Percentiles rank a stretch among this genome's conserved stretches.
Conservation (phyloP, 1,140 invertebrate species). For the Drosophila funebris region DNA sequence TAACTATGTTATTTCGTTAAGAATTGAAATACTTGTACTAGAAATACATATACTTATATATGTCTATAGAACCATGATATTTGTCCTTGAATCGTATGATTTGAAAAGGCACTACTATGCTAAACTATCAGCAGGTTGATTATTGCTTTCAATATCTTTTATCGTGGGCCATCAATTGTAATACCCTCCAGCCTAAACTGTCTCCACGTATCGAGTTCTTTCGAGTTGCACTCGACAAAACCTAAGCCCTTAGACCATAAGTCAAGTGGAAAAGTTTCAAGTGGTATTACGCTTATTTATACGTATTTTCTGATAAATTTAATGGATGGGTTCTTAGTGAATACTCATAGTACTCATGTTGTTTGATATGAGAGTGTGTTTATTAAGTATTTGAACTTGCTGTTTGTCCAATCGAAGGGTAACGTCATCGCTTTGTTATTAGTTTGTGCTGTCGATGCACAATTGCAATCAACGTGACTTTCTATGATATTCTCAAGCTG, state of each 20-base stretch:
- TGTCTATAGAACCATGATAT: background rate
- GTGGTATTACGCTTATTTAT: conserved; percentile 67
- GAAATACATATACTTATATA: background rate
- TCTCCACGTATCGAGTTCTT: conserved; percentile 44
- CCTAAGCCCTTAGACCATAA: conserved; percentile 36
- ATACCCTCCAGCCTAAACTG: conserved; percentile 9
- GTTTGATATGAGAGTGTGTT: conserved; percentile 19
- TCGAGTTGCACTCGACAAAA: conserved; percentile 27
- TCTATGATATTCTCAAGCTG: conserved; percentile 40
- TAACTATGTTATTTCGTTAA: conserved; percentile 8
- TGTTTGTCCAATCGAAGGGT: conserved; percentile 40
- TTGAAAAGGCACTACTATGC: background rate
- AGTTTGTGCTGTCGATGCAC: background rate
- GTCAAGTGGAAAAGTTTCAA: conserved; percentile 66
- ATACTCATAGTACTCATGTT: conserved; percentile 16
- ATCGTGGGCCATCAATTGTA: background rate
- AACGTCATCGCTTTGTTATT: conserved; percentile 16
- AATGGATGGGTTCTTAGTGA: conserved; percentile 60
- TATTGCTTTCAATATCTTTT: background rate
- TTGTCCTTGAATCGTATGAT: conserved; percentile 7
- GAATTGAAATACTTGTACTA: conserved; percentile 10
- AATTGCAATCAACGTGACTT: conserved; percentile 60
- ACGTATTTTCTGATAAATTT: conserved; percentile 61
- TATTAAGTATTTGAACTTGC: conserved; percentile 38
- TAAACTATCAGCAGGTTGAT: background rate